Conservation (phyloP, 2,888 invertebrate genomes). For the Ennomos fuscantarius region DNA sequence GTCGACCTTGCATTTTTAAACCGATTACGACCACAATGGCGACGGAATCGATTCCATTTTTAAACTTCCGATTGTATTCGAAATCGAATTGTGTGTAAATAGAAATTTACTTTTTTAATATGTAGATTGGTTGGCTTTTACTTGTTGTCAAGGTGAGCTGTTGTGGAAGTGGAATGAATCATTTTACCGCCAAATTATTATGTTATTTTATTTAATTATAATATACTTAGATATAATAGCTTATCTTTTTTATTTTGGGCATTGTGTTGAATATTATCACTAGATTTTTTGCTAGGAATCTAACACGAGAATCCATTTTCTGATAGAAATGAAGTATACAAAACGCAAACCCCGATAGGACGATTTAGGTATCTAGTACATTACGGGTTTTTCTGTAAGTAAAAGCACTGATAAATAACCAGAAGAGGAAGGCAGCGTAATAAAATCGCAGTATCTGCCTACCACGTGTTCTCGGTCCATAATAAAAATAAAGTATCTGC, state of each 20-base stretch:
- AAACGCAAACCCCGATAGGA: too few species aligned
- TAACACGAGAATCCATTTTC: too few species aligned
- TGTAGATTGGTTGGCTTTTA: conserved; percentile 35
- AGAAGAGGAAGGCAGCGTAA: conserved; percentile 70
- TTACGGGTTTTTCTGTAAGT: conserved; percentile 13
- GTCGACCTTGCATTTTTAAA: conserved; percentile 79
- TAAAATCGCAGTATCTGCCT: conserved; percentile 62
- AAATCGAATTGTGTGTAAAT: conserved; percentile 71
- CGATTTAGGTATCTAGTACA: too few species aligned
- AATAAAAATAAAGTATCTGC: conserved; percentile 84
- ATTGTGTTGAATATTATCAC: too few species aligned
- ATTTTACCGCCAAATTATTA: background rate
- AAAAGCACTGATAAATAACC: conserved; percentile 41
- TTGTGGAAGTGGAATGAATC: background rate
- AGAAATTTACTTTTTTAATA: conserved; percentile 45
- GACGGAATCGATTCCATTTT: conserved; percentile 63
- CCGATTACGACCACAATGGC: conserved; percentile 67
- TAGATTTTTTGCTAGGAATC: too few species aligned
- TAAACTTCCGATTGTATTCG: conserved; percentile 59
- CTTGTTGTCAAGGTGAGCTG: conserved; percentile 34
- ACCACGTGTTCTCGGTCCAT: conserved; percentile 74
- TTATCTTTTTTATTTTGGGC: too few species aligned
- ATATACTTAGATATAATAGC: too few species aligned
- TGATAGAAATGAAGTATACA: too few species aligned
- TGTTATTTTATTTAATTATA: background rate